Evolutionary conservation across 2,888 invertebrate species (phyloP), one percentile per base, ranked within the genome.

Genomic region (Apamea anceps): DNA sequence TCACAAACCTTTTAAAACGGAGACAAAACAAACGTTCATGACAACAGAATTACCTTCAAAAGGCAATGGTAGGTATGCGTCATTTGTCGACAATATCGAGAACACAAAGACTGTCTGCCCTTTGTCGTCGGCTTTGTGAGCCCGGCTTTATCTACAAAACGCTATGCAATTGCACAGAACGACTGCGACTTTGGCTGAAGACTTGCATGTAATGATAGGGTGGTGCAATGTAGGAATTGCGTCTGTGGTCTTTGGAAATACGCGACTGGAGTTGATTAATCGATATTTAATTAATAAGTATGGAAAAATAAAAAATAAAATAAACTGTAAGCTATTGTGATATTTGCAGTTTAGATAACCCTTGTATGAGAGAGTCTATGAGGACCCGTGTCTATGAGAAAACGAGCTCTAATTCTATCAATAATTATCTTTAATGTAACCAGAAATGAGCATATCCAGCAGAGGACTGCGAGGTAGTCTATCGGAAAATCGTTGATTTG

Each of bases 81-180:
- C 88, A 88, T 90, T 89, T 87, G 87, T 87, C 88, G 87, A 86
- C 88, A 85, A 81, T 91, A 91, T 91, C 87, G 90, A 89, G 85
- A 80, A 87, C 85, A 90, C 90, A 91, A 91, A 91, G 90, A 88
- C 85, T 82, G 80, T 74, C 81, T 86, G 75, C 85, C 90, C 91
- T 91, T 90, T 91, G 89, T 90, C 76, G 86, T 79, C 82, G 87
- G 85, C 89, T 88, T 89, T 90, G 90, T 78, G 74, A 79, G 75
- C 71, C 45, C 67, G 71, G 85, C 88, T 89, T 92, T 91, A 91
- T 90, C 90, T 87, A 82, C 86, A 84, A 87, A 87, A 86, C 82
- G 85, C 80, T 81, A 77, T 90, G 87, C 91, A 90, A 88, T 92
- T 90, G 88, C 85, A 85, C 63, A 72, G 60, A 82, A 84, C 80